Evolutionary conservation across 2,113 vertebrate genomes (phyloP), one percentile per base, ranked within the genome.

Genomic region (Scytalopus superciliaris): DNA sequence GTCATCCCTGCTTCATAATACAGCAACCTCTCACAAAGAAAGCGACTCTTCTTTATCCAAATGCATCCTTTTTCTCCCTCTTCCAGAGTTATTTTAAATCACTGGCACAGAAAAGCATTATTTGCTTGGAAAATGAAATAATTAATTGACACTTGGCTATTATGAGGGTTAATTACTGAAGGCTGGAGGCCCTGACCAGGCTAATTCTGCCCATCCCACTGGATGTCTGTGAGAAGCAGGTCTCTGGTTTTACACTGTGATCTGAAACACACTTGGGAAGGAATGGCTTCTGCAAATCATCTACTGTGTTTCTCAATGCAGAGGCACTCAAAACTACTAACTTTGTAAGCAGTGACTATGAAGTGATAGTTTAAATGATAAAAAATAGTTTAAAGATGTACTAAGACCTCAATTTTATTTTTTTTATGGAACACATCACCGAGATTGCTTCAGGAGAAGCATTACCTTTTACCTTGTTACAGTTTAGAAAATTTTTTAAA

Each of bases 261-360:
- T 56, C 64, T 69, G 84, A 76, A 87, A 76, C 3, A 11, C 22
- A 35, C 15, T 80, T 12, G 27, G 60, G 49, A 88, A 88, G 27
- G 11, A 86, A 55, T 7, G 44, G 40, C 25, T 44, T 69, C 57
- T n/a, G 44, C 30, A 56, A 49, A 60, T 52, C 27, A 45, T 56
- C 30, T 21, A 14, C 18, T 13, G 12, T 12, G 3, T 60, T 52
- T 35, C 44, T 79, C 67, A 64, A 8, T 0, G 1, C 1, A 14
- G 33, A 76, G 40, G n/a, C 30, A 47, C 30, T 72, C 70, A 33
- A 55, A 90, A 53, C 31, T 42, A 39, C 33, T 52, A 3, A 64
- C 44, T 49, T 59, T 40, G 3, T 45, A 68, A 44, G 37, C 1
- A 73, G 19, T 4, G 31, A 82, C 45, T 62, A 69, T 16, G 57